Base-by-base conservation (phyloP, 2,797 vertebrate species). In the Sebastes kiyomatsui region DNA sequence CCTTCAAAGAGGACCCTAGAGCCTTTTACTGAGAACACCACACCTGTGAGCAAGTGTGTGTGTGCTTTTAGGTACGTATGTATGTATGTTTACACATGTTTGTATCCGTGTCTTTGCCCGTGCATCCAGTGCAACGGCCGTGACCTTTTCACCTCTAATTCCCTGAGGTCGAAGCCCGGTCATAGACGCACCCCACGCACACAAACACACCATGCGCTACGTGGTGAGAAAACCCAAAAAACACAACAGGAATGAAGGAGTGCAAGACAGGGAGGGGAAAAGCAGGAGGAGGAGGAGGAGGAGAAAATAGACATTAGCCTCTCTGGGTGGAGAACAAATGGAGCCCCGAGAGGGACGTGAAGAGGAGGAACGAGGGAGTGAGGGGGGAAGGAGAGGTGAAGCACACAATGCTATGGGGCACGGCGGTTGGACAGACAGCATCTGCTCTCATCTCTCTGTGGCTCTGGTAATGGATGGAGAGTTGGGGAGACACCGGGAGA, bases 311-410 rank as follows among this genome's bases (percentile, higher is more conserved):
- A 91, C 90, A 93, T 93, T 91, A 94, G 91, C 67, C 82, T 93
- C 87, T 89, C 85, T 81, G 88, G 88, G 90, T 85, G 79, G 89
- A 93, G 91, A 93, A 93, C 93, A 94, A 94, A 94, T 94, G 90
- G 92, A 92, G 88, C 90, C 92, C 90, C 90, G 93, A 96, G 96
- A 96, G 97, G 96, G 94, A 94, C 91, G 91, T 94, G 94, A 94
- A 94, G 94, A 93, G 95, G 91, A 93, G 96, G 92, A 94, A 92
- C 88, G 72, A 92, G 90, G 90, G 89, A 88, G 89, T 42, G 77
- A 87, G 85, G 90, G 92, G 90, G 87, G 91, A 88, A 90, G 91
- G 94, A 92, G 93, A 96, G 95, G 95, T 92, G 94, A 95, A 96
- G 95, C 94, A 87, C 91, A 94, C 93, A 95, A 95, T 92, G 91